Percentiles rank a stretch among this genome's conserved stretches.
phyloP scores from a whole-genome alignment of 2,113 vertebrate genomes.

The Nannobrachium achirus region DNA sequence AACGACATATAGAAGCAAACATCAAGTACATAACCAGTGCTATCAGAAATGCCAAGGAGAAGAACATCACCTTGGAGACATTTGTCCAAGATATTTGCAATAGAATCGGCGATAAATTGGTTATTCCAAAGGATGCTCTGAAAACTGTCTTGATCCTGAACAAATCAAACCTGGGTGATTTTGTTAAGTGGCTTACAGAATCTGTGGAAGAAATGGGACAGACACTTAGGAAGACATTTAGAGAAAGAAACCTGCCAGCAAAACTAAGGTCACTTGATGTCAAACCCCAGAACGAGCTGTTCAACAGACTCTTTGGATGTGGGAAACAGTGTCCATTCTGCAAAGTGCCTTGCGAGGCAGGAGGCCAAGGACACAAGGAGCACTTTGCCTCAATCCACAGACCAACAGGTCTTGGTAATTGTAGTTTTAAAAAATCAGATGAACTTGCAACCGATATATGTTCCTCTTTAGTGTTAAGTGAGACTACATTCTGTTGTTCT shows the following conservation, averaged over 20 bases:
- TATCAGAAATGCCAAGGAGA: slow-evolving; percentile 28
- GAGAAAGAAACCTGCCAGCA: not conserved
- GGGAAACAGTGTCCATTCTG: slow-evolving; percentile 79
- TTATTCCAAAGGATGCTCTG: slow-evolving; percentile 60
- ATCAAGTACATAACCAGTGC: slow-evolving; percentile 39
- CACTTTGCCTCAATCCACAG: slow-evolving; percentile 68
- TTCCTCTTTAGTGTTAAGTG: slow-evolving; percentile 32
- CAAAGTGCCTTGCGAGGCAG: slow-evolving; percentile 71
- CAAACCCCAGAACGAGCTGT: slow-evolving; percentile 66
- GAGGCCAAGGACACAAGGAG: slow-evolving; percentile 51
- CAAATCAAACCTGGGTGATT: slow-evolving; percentile 34
- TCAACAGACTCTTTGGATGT: slow-evolving; percentile 72
- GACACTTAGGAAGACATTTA: slow-evolving; percentile 8
- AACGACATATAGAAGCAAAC: slow-evolving; percentile 15
- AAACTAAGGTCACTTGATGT: slow-evolving; percentile 39
- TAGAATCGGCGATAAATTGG: slow-evolving; percentile 52
- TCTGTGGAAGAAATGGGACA: slow-evolving; percentile 46
- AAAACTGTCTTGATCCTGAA: slow-evolving; percentile 57
- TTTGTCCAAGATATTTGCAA: slow-evolving; percentile 54
- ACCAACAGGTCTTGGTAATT: slow-evolving; percentile 14
- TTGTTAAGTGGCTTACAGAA: slow-evolving; percentile 47
- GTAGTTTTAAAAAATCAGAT: fast-evolving
- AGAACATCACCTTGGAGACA: slow-evolving; percentile 24
- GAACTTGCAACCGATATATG: slow-evolving; percentile 49
- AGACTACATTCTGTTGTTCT: fast-evolving